A percentile compares a stretch with the other conserved stretches of the same genome.
These are phyloP conservation scores for Diaperis boleti DNA, from an alignment of 2,888 invertebrate species.

Conservation along the genomic window DNA sequence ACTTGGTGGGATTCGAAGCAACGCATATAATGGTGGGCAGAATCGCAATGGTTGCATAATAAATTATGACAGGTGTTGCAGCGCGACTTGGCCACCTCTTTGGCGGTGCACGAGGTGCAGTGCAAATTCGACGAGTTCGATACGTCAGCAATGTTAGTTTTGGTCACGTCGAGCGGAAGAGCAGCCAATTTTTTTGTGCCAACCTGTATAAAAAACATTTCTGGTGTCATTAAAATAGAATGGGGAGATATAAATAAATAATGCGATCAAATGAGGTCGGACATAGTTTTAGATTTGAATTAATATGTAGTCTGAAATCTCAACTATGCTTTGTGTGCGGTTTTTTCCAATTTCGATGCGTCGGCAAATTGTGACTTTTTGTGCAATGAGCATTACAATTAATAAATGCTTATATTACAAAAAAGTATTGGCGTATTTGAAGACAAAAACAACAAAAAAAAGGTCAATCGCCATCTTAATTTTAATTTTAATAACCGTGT, in stretches of 20 bases:
- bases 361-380: too few species aligned
- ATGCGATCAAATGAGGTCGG: too few species aligned
- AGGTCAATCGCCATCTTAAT: too few species aligned
- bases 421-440: too few species aligned
- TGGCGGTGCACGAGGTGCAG: conserved; percentile 96
- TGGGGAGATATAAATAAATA: neutral
- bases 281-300: too few species aligned
- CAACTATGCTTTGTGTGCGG: too few species aligned
- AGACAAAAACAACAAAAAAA: too few species aligned
- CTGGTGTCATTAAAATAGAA: conserved; percentile 4
- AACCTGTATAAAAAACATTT: conserved; percentile 67
- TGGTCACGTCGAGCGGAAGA: conserved; percentile 87
- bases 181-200: conserved; percentile 82
- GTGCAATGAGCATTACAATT: too few species aligned
- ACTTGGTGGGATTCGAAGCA: conserved; percentile 97
- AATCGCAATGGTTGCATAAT: conserved; percentile 93
- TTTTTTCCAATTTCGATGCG: too few species aligned
- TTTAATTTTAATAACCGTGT: too few species aligned
- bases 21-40: conserved; percentile 96
- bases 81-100: conserved; percentile 92
- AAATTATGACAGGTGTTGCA: conserved; percentile 96
- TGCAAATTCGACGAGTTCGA: conserved; percentile 76
- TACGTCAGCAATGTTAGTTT: conserved; percentile 86
- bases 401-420: too few species aligned
- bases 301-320: too few species aligned